Evolutionary conservation across 2,797 vertebrate species (phyloP), one percentile per base, ranked within the genome.

Genomic region (Pseudomugil tenellus): DNA sequence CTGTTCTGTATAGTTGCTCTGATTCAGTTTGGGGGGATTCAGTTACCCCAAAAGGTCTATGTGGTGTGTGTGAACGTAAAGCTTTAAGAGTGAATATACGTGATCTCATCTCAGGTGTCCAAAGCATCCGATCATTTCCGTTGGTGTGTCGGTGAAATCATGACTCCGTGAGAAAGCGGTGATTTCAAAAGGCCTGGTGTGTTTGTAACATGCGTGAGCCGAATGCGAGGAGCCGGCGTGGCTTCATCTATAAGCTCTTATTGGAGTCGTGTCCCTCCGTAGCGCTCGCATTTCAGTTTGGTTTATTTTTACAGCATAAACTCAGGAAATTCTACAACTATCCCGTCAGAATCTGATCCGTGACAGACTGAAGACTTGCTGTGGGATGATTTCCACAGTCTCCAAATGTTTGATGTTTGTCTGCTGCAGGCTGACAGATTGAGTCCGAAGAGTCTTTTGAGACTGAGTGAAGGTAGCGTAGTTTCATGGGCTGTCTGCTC

Each of bases 141-240:
- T 54, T 64, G 67, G 70, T 74, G 70, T 56, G 77, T 43, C 77
- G 53, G 21, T 67, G 17, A 41, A 65, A 26, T 31, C 29, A 66
- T 84, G 80, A 79, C 74, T 81, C 72, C 32, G 58, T 67, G 26
- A 41, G 31, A 35, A n/a, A n/a, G 17, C 25, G 12, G 17, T 23
- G 11, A 10, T 31, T 32, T 23, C n/a, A 16, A 23, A 39, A 10
- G 60, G 71, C 55, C 72, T 59, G 46, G 6, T 64, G 49, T 80
- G 57, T 74, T 70, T 74, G 46, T 53, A 52, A 63, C 59, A 62
- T 34, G 64, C 19, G 31, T 48, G 61, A 37, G 59, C 66, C 80
- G 60, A 80, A 71, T 74, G 72, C 23, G 26, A 66, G 61, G 55
- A 55, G 39, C 68, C 58, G 78, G 74, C 57, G 72, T 51, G 72